Evolutionary conservation across 2,113 vertebrate species (phyloP).

Genomic region (Condylura cristata): DNA sequence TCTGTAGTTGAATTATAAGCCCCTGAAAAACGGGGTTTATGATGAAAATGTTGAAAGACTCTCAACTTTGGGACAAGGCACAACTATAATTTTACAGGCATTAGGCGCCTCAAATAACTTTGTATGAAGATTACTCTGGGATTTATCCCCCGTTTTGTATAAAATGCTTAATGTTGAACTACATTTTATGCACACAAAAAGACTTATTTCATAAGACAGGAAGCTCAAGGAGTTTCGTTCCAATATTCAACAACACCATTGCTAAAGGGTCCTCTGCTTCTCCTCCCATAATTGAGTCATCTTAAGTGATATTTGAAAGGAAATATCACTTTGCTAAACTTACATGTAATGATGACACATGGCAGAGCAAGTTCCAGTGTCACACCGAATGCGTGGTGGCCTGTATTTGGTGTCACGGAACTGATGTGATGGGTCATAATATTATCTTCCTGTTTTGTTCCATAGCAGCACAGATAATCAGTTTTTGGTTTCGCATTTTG

Average conservation of each 20-base stretch:
- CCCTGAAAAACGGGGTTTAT: slow-evolving; percentile 80
- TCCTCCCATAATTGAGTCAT: slow-evolving; percentile 74
- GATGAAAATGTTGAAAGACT: slow-evolving; percentile 78
- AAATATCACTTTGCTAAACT: slow-evolving; percentile 67
- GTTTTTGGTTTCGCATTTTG: slow-evolving; percentile 63
- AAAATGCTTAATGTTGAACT: slow-evolving; percentile 85
- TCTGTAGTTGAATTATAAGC: slow-evolving; percentile 77
- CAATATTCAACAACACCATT: slow-evolving; percentile 80
- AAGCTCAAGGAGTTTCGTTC: slow-evolving; percentile 80
- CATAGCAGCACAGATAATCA: neutral
- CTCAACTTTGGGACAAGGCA: slow-evolving; percentile 82
- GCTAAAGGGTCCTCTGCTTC: slow-evolving; percentile 73
- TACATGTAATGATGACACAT: slow-evolving; percentile 38
- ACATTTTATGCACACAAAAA: slow-evolving; percentile 84
- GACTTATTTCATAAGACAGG: slow-evolving; percentile 82
- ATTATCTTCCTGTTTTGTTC: slow-evolving; percentile 19
- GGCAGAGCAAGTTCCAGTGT: slow-evolving; percentile 48
- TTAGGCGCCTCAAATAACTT: slow-evolving; percentile 85
- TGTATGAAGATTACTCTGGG: slow-evolving; percentile 83
- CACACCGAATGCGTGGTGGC: slow-evolving; percentile 56
- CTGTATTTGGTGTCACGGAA: slow-evolving; percentile 4
- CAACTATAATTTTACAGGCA: slow-evolving; percentile 83
- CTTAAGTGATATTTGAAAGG: slow-evolving; percentile 80
- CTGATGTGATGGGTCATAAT: slow-evolving; percentile 15
- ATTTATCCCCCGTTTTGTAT: slow-evolving; percentile 83